phyloP scores from a whole-genome alignment of 2,113 vertebrate species.

The Urocitellus parryii region DNA sequence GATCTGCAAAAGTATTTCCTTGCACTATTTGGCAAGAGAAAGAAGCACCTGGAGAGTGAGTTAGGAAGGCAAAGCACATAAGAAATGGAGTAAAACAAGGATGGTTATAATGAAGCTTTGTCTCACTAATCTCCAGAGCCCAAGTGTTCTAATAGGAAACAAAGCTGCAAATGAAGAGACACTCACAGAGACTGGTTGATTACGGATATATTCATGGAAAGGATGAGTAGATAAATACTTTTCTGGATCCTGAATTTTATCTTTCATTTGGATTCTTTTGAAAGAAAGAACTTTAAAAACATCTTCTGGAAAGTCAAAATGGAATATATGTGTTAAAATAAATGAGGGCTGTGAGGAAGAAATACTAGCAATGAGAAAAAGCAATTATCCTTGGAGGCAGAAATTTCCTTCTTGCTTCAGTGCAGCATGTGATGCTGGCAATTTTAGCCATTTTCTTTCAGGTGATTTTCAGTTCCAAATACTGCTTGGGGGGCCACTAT shows the following conservation, averaged over 20 bases:
- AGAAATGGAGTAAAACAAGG: slow-evolving; percentile 64
- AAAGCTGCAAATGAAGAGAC: slow-evolving; percentile 70
- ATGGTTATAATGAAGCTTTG: slow-evolving; percentile 73
- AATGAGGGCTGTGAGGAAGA: slow-evolving; percentile 53
- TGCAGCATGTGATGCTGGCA: slow-evolving; percentile 28
- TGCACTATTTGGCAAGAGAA: slow-evolving; percentile 80
- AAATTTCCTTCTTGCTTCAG: slow-evolving; percentile 68
- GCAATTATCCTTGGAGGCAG: slow-evolving; percentile 73
- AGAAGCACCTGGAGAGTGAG: slow-evolving; percentile 80
- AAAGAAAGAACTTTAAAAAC: slow-evolving; percentile 31
- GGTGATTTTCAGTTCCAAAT: slow-evolving; percentile 58
- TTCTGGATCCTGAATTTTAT: slow-evolving; percentile 66
- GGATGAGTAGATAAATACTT: slow-evolving; percentile 46
- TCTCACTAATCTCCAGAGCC: slow-evolving; percentile 72
- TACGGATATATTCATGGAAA: slow-evolving; percentile 29
- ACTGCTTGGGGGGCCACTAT: neutral
- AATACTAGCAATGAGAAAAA: slow-evolving; percentile 53
- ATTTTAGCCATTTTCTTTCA: slow-evolving; percentile 72
- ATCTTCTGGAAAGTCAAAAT: slow-evolving; percentile 71
- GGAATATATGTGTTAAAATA: slow-evolving; percentile 64
- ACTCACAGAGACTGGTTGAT: slow-evolving; percentile 39
- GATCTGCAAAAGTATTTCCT: slow-evolving; percentile 80
- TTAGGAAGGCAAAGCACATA: slow-evolving; percentile 55
- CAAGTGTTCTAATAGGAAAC: slow-evolving; percentile 68
- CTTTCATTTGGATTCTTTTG: slow-evolving; percentile 60